phyloP scores from a whole-genome alignment of 2,797 vertebrate genomes.

The Lepus oiostolus region DNA sequence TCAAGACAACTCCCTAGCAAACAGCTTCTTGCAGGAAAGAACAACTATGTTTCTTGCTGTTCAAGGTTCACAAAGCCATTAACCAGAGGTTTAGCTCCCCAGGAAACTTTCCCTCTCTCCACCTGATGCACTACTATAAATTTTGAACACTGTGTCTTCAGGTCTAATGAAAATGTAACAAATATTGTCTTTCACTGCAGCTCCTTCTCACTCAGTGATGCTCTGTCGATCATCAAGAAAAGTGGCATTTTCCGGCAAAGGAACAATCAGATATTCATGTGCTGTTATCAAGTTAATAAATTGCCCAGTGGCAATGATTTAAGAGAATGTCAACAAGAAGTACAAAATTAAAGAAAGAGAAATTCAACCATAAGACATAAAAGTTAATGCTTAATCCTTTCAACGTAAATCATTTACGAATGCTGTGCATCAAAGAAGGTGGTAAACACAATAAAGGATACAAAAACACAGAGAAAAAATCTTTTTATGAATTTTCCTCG shows the following conservation, averaged over 20 bases:
- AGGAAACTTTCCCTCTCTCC: not conserved
- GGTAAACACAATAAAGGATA: not conserved
- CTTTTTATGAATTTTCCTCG: conserved; percentile 6
- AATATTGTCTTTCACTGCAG: conserved; percentile 76
- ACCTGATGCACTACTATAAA: conserved; percentile 43
- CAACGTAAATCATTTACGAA: conserved; percentile 49
- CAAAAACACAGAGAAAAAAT: not conserved
- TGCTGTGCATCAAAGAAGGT: not conserved
- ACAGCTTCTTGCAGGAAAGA: not conserved
- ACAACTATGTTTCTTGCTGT: not conserved
- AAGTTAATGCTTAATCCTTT: conserved; percentile 31
- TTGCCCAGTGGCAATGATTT: not conserved
- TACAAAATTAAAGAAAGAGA: not conserved
- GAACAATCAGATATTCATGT: conserved; percentile 35
- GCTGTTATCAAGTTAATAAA: conserved; percentile 60
- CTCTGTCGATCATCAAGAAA: conserved; percentile 63
- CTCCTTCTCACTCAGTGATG: conserved; percentile 10
- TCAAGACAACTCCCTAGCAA: conserved; percentile 27
- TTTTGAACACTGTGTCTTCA: conserved; percentile 73
- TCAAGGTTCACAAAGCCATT: conserved; percentile 26
- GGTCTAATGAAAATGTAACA: conserved; percentile 79
- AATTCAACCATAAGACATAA: not conserved
- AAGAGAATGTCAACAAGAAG: not conserved
- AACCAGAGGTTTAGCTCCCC: conserved; percentile 35
- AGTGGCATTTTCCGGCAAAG: conserved; percentile 32